Evolutionary conservation across 2,113 vertebrate genomes (phyloP), one percentile per base, ranked within the genome.

Genomic region (Trochalopteron elliotii): DNA sequence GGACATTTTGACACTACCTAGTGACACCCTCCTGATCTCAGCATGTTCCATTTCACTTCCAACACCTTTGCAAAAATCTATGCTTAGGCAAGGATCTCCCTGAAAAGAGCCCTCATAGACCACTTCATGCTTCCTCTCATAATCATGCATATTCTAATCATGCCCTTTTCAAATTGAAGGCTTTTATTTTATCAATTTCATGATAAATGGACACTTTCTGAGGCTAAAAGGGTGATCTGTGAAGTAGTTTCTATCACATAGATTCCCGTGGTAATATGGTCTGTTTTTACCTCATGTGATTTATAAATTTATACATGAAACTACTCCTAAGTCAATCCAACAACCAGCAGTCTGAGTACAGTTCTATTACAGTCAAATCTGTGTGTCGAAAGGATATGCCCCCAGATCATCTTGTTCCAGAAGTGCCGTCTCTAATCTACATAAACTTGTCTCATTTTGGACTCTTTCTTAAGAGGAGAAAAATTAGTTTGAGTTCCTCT

Each of bases 51-150:
- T 94, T 90, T 69, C 42, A 70, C 83, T 96, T 88, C 63, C 42
- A 90, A 74, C 60, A 95, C 90, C 92, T 96, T 93, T 70, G 63
- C 79, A 96, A 95, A 94, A 94, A 90, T 83, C 90, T 88, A 2
- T 92, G 90, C 86, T 95, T 93, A 93, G 92, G 71, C 71, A 95
- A 95, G 88, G 76, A 88, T 77, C 25, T 92, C 91, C 86, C 85
- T 92, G 85, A 83, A 88, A 93, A 95, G 92, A 67, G 94, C 85
- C 90, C 94, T 96, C 79, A 90, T 37, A 74, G 79, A 59, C 88
- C 88, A 95, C 94, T 97, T 93, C 88, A 95, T n/a, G 52, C 79
- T 95, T 96, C 94, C 93, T 96, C 81, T 95, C 56, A 88, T 91
- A 96, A 95, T 96, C 94, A 95, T 77, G 56, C 86, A 39, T 89